These are phyloP conservation scores for Drosophila hamatofila DNA, from an alignment of 2,888 invertebrate genomes.

Conservation along the genomic window DNA sequence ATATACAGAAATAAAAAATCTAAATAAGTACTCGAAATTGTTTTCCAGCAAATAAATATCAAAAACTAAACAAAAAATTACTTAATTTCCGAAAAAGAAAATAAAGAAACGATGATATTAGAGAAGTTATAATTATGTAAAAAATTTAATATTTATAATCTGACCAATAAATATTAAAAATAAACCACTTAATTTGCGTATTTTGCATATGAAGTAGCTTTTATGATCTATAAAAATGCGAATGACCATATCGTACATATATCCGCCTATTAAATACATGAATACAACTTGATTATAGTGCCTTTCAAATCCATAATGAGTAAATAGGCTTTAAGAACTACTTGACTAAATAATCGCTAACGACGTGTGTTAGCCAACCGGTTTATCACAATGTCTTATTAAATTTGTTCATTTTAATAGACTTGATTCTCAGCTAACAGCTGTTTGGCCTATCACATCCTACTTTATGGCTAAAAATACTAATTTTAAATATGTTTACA, in stretches of 20 bases:
- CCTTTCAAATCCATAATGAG: not conserved
- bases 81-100: too few species aligned
- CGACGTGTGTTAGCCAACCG: constrained; percentile 10
- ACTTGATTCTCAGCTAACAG: not conserved
- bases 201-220: not conserved
- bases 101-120: too few species aligned
- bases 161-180: not conserved
- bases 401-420: constrained; percentile 1
- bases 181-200: not conserved
- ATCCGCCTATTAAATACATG: not conserved
- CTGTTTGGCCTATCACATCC: not conserved
- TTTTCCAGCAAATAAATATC: too few species aligned
- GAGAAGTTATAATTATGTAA: not conserved
- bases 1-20: too few species aligned
- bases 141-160: not conserved
- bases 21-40: too few species aligned
- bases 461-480: constrained; percentile 2
- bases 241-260: not conserved
- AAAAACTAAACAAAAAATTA: too few species aligned
- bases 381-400: constrained; percentile 16
- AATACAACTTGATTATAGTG: not conserved
- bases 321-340: constrained; percentile 3
- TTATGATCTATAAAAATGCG: not conserved
- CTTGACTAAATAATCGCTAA: constrained; percentile 7
- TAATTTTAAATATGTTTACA: not conserved